phyloP scores from a whole-genome alignment of 1,140 invertebrate species.

The Atta colombica region DNA sequence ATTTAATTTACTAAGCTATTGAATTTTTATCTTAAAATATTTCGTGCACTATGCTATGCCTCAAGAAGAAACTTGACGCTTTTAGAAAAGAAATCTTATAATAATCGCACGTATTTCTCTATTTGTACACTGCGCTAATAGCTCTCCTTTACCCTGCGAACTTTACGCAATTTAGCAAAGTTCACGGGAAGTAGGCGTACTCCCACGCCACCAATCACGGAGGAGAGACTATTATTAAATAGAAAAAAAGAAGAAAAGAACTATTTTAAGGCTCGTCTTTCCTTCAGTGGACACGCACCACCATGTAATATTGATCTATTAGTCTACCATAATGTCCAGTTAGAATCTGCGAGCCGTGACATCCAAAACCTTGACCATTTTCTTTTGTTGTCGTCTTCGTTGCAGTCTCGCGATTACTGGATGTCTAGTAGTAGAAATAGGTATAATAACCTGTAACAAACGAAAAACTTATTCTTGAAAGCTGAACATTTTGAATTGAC shows the following conservation, averaged over 20 bases:
- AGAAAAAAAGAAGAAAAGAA: neutral
- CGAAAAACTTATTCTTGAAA: neutral
- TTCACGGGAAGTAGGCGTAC: constrained; percentile 21
- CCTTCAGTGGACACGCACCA: neutral
- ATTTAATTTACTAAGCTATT: neutral
- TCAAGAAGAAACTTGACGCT: neutral
- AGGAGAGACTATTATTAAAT: constrained; percentile 19
- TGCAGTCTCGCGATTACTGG: neutral
- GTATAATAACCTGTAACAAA: constrained; percentile 81
- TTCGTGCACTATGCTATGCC: neutral
- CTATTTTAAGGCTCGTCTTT: neutral
- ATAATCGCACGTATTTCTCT: constrained; percentile 8
- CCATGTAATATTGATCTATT: neutral
- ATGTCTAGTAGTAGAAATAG: constrained; percentile 80
- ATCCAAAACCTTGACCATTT: constrained; percentile 19
- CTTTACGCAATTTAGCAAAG: constrained; percentile 7
- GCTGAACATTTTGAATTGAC: neutral
- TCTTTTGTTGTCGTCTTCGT: neutral
- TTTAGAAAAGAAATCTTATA: neutral
- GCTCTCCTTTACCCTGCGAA: neutral
- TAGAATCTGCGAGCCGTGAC: constrained; percentile 12
- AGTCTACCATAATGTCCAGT: constrained; percentile 16
- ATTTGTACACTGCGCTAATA: constrained; percentile 29
- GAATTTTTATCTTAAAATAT: constrained; percentile 8
- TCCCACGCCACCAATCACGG: constrained; percentile 25